These are phyloP conservation scores for Pardosa pseudoannulata DNA, from an alignment of 2,888 invertebrate genomes.

Conservation along the genomic window DNA sequence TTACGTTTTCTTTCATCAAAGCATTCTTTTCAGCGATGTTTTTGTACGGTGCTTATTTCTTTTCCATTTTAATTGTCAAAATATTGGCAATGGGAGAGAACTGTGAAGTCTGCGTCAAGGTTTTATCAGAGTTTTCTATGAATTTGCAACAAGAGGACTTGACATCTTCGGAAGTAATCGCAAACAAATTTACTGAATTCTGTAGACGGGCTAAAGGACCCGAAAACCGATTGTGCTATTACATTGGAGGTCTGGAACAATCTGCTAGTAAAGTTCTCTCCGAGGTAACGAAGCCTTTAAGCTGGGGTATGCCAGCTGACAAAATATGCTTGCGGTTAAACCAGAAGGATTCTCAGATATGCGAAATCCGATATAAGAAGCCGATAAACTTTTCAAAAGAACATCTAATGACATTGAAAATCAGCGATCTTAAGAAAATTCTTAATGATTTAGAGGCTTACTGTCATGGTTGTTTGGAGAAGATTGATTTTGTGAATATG, in stretches of 20 bases:
- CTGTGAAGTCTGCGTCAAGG: conserved; percentile 3
- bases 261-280: conserved; percentile 97
- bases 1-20: too few species aligned
- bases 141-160: background rate
- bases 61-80: too few species aligned
- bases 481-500: too few species aligned
- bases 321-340: conserved; percentile 96
- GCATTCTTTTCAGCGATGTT: too few species aligned
- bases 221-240: conserved; percentile 98
- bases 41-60: too few species aligned
- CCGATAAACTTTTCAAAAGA: background rate
- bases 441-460: too few species aligned
- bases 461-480: too few species aligned
- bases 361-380: conserved; percentile 88
- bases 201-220: conserved; percentile 91
- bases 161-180: conserved; percentile 80
- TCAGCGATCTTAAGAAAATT: too few species aligned
- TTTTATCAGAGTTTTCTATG: background rate
- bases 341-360: conserved; percentile 95
- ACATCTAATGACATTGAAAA: background rate
- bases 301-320: conserved; percentile 95
- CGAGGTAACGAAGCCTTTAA: conserved; percentile 95
- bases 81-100: too few species aligned
- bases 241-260: conserved; percentile 95
- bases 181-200: conserved; percentile 87